Base-by-base conservation (phyloP, 2,888 invertebrate genomes). In the Anodontia alba region DNA sequence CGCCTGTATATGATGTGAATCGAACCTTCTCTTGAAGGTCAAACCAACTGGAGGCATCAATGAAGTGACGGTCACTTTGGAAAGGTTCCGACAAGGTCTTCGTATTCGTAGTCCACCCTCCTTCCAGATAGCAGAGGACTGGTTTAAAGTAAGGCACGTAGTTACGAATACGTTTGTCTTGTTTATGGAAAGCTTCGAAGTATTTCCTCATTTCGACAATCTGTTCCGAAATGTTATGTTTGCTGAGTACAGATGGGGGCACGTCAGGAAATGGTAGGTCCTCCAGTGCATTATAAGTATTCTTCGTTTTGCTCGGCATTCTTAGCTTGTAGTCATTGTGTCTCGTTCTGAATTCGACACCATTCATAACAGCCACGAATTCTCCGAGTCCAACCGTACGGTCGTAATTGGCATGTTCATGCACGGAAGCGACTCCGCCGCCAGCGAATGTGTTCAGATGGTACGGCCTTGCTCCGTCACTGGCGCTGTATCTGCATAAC, bases 261-360 rank as follows among this genome's bases (percentile, higher is more conserved):
- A 92, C 90, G 0, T 76, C 78, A 0, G 93, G 93, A 73, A 91
- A 91, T 0, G 91, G 91, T 12, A 93, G 87, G 20, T 88, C 84
- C 46, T 91, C 91, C 5, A 82, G 78, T 0, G 78, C 84, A 57
- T 91, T 81, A 73, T 88, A 91, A 3, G 70, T 69, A 0, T 62
- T 72, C 1, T 71, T 83, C 15, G 66, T 87, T 29, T 66, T 81
- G 33, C 83, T 83, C 2, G 91, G 89, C 90, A 90, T 91, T 15
- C 72, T 31, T 31, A 92, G 86, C 42, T 89, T 87, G 87, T 91
- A 93, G 81, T 93, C 93, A 78, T 93, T 93, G 83, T 93, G 93
- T 15, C 93, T 83, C 1, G 93, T 93, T 51, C 91, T 78, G 86
- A 93, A 93, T 71, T 92, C 91, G 2, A 93, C 89, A 1, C 93